These are phyloP conservation scores for Leptinotarsa undecemlineata DNA, from an alignment of 1,140 invertebrate species.

Conservation along the genomic window DNA sequence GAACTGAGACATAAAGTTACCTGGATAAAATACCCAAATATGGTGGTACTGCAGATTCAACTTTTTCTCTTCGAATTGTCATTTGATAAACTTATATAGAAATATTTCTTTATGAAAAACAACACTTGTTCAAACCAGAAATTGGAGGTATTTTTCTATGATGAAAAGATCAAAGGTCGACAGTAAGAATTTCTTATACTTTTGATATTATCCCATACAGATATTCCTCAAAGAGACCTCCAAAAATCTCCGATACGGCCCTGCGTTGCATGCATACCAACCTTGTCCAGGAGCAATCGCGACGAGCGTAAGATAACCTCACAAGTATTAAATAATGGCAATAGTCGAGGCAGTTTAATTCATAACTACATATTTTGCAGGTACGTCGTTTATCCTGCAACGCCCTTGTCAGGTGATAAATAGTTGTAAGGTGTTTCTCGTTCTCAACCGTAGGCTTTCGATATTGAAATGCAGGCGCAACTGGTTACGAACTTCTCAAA, in stretches of 20 bases:
- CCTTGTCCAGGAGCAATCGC: conserved; percentile 23
- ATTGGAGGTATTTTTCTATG: no score
- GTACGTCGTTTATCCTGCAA: conserved; percentile 9
- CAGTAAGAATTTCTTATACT: no score
- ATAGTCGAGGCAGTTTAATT: conserved; percentile 12
- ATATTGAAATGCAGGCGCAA: not conserved
- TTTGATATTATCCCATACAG: no score
- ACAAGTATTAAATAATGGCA: conserved; percentile 9
- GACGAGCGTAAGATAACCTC: conserved; percentile 16
- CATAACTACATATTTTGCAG: conserved; percentile 9
- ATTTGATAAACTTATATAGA: no score
- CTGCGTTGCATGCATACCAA: conserved; percentile 13
- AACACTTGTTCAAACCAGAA: no score
- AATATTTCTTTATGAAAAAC: no score
- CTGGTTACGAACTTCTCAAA: not conserved
- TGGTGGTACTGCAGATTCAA: no score
- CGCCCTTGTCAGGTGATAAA: conserved; percentile 5
- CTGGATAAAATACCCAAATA: no score
- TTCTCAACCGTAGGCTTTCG: not conserved
- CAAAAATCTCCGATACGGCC: not conserved
- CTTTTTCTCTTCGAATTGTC: no score
- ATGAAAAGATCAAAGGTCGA: no score
- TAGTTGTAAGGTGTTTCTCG: not conserved
- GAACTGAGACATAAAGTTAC: no score
- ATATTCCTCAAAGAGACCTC: no score